A percentile compares a stretch with the other conserved stretches of the same genome.
These are phyloP conservation scores for Scaptomyza parva DNA, from an alignment of 2,888 invertebrate species.

Conservation along the genomic window DNA sequence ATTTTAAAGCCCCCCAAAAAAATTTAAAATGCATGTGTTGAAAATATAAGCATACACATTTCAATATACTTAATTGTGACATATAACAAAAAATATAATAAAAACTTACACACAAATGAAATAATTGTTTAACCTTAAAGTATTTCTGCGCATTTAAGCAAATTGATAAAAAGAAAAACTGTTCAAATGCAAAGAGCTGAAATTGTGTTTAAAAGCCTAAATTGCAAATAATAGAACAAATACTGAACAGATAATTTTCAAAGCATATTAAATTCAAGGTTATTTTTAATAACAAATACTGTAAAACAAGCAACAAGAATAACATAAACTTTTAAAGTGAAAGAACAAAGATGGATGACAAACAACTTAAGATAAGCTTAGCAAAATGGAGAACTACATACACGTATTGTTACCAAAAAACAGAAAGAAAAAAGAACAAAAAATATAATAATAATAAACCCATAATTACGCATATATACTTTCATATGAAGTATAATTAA, in stretches of 20 bases:
- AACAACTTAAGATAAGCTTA: conserved; percentile 53
- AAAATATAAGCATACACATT: conserved; percentile 47
- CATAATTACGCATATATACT: conserved; percentile 60
- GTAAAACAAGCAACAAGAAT: conserved; percentile 40
- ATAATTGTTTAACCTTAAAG: conserved; percentile 69
- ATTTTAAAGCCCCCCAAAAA: conserved; percentile 38
- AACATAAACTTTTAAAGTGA: conserved; percentile 36
- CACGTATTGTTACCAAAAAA: conserved; percentile 46
- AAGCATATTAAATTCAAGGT: conserved; percentile 39
- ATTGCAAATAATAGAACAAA: conserved; percentile 27
- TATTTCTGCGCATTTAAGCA: conserved; percentile 78
- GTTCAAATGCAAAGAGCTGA: conserved; percentile 36
- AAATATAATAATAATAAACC: conserved; percentile 16
- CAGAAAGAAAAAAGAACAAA: conserved; percentile 22
- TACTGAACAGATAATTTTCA: conserved; percentile 38
- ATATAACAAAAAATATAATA: conserved; percentile 35
- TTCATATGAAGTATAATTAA: conserved; percentile 69
- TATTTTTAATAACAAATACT: conserved; percentile 57
- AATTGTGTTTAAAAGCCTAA: conserved; percentile 48
- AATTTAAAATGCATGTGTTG: conserved; percentile 64
- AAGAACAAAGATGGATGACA: conserved; percentile 35
- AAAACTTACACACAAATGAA: conserved; percentile 34
- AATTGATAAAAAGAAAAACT: conserved; percentile 36
- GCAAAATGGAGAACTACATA: conserved; percentile 50
- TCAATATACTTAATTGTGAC: conserved; percentile 61